phyloP scores from a whole-genome alignment of 2,113 vertebrate species.

The Orientallactaga bullata region DNA sequence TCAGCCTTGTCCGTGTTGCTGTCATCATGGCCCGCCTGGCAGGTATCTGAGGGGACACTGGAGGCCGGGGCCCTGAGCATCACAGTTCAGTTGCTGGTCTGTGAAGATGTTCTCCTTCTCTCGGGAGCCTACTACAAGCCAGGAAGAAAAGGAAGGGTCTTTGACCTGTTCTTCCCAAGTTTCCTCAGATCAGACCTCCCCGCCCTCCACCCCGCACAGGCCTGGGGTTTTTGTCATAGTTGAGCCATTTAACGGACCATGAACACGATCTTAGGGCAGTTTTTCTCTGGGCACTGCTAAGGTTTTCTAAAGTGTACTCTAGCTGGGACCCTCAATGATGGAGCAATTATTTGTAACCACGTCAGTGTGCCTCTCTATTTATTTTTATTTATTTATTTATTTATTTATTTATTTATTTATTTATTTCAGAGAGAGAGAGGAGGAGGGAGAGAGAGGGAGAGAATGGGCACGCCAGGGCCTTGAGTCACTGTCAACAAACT shows the following conservation, averaged over 20 bases:
- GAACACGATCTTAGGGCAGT: neutral
- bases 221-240: neutral
- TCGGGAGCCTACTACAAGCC: neutral
- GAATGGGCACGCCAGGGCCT: too few species aligned
- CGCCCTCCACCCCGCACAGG: neutral
- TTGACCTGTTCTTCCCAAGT: neutral
- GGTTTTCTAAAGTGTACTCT: neutral
- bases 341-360: too few species aligned
- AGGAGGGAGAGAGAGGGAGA: too few species aligned
- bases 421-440: too few species aligned
- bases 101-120: rapidly evolving
- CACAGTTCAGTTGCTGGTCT: neutral
- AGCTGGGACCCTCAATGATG: neutral
- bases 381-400: too few species aligned
- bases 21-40: too few species aligned
- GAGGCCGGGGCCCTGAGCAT: neutral
- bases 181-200: too few species aligned
- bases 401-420: too few species aligned
- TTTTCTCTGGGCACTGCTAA: neutral
- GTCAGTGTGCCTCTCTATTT: too few species aligned
- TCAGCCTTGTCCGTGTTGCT: neutral
- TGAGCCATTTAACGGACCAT: neutral
- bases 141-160: neutral
- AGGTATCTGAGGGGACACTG: neutral
- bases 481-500: too few species aligned